Base-by-base conservation (phyloP, 2,888 invertebrate species). In the Diploptera punctata region DNA sequence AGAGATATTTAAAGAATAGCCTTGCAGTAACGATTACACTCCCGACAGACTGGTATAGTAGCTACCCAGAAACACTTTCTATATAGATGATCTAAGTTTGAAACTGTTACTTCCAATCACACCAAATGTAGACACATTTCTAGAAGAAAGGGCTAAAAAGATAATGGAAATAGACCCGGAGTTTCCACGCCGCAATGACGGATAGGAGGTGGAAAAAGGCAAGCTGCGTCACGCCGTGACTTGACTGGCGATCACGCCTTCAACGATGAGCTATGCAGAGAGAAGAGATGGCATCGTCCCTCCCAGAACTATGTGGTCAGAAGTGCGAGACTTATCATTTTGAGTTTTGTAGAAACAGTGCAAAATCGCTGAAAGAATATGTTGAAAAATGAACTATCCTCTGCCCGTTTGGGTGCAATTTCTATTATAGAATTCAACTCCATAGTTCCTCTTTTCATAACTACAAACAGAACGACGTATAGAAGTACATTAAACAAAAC, bases 51-150 rank as follows among this genome's bases (percentile, higher is more conserved):
- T 49, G 49, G 49, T 33, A 7, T 33, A 33, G 7, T 5, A 33
- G 33, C 33, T 33, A 33, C 7, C 33, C 33, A 33, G 33, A 33
- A 10, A 33, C 33, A 33, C 10, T 33, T 33, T n/a, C n/a, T 33
- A 33, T 33, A 33, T 33, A 33, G 49, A 49, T 49, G 49, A 49
- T 16, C n/a, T 49, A 49, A 18, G 49, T 10, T n/a, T 16, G 49
- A 49, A 49, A 49, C 49, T 49, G 49, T n/a, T 49, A 49, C 49
- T 49, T 4, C 49, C 49, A 49, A 49, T 18, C 49, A 49, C 49
- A 49, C 49, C 49, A 49, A 49, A 49, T 10, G 49, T 5, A 49
- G 16, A 49, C 9, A 43, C 5, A 49, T 5, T 49, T 10, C 49
- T 10, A 49, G 49, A 49, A 49, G 49, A 49, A n/a, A 49, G 49